Percentiles rank a stretch among this genome's conserved stretches.
Evolutionary conservation across 2,888 invertebrate genomes (phyloP).

Genomic region (Pegoplata infirma): DNA sequence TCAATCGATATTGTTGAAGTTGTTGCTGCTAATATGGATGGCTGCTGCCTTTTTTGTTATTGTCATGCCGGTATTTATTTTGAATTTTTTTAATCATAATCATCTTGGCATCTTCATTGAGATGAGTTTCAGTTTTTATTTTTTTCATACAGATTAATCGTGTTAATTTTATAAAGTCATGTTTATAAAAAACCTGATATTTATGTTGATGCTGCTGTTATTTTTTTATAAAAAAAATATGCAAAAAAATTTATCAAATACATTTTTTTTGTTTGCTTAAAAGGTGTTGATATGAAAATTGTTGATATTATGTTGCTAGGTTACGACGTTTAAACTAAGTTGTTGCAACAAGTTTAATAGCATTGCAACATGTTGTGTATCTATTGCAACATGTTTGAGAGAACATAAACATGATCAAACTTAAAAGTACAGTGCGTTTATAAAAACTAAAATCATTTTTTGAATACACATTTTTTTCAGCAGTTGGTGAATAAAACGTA

Average conservation of each 20-base stretch:
- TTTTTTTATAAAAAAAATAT: not conserved
- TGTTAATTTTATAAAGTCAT: not conserved
- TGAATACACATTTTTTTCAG: too few relatives aligned
- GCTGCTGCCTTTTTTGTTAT: not conserved
- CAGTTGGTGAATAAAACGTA: too few relatives aligned
- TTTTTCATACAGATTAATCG: not conserved
- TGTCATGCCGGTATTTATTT: constrained; percentile 6
- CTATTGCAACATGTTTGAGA: constrained; percentile 36
- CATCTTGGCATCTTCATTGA: not conserved
- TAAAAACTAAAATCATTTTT: not conserved
- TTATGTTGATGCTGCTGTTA: not conserved
- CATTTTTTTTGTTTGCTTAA: constrained; percentile 21
- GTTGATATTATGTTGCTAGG: constrained; percentile 62
- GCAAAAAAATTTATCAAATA: constrained; percentile 18
- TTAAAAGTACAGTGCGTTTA: constrained; percentile 2
- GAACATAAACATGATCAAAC: constrained; percentile 22
- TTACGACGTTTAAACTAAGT: constrained; percentile 50
- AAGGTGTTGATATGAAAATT: constrained; percentile 43
- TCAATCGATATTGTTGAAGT: constrained; percentile 20
- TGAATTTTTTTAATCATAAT: constrained; percentile 34
- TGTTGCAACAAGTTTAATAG: not conserved
- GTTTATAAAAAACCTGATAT: not conserved
- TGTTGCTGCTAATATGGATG: too few relatives aligned
- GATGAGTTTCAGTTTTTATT: not conserved
- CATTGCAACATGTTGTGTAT: constrained; percentile 8